Conservation (phyloP, 2,888 invertebrate genomes). For the Chirona hameri region DNA sequence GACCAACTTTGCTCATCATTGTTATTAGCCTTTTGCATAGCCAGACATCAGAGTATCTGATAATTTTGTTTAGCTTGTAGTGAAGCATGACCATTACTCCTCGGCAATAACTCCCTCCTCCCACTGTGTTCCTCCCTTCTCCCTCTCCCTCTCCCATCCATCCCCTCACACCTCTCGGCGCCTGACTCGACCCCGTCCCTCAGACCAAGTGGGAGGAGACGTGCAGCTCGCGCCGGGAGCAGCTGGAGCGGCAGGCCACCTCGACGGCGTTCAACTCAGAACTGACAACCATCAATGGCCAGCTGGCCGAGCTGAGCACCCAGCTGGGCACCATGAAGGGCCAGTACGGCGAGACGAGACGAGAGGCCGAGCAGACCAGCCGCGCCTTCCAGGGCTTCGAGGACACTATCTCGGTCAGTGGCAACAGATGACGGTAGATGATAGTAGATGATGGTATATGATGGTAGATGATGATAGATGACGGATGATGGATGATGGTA, state of each 20-base stretch:
- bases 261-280: neutral
- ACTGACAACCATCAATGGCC: conserved; percentile 58
- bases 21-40: no score
- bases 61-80: no score
- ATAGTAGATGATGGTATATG: neutral
- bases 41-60: no score
- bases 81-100: neutral
- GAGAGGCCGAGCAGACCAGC: conserved; percentile 65
- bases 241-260: conserved; percentile 56
- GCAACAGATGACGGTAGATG: no score
- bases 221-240: conserved; percentile 58
- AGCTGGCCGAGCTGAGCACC: conserved; percentile 62
- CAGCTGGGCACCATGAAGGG: conserved; percentile 62
- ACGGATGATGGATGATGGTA: no score
- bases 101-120: neutral
- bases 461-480: no score
- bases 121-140: neutral
- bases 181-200: neutral
- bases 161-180: conserved; percentile 41
- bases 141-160: neutral
- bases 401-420: conserved; percentile 68
- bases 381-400: conserved; percentile 71
- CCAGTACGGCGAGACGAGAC: conserved; percentile 67
- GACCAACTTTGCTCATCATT: no score
- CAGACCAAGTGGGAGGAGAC: conserved; percentile 62